phyloP scores from a whole-genome alignment of 2,888 invertebrate species.

The Strigamia transsilvanica region DNA sequence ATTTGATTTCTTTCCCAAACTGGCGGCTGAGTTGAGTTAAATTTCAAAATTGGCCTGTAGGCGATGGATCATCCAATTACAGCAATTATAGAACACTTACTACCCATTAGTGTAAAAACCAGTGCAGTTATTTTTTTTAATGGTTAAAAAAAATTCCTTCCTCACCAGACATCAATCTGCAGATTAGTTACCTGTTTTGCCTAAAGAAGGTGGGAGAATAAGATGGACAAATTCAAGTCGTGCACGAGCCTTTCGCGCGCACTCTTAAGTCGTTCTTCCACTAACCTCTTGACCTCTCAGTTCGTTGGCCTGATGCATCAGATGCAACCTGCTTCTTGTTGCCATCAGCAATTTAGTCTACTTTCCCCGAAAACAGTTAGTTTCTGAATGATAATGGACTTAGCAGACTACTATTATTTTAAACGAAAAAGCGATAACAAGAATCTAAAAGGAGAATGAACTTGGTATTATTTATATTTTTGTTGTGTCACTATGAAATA shows the following conservation, averaged over 20 bases:
- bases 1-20: neutral
- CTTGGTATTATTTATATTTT: constrained; percentile 11
- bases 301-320: constrained; percentile 32
- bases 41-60: too few species aligned
- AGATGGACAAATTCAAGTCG: constrained; percentile 15
- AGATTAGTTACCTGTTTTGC: neutral
- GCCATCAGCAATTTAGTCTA: constrained; percentile 37
- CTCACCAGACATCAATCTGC: neutral
- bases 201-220: neutral
- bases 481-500: neutral
- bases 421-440: neutral
- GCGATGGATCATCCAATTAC: too few species aligned
- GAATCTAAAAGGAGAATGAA: constrained; percentile 1
- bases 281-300: constrained; percentile 9
- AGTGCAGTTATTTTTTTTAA: neutral
- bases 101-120: constrained; percentile 17
- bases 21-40: too few species aligned
- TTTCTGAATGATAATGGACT: neutral
- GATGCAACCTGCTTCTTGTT: constrained; percentile 40
- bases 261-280: neutral
- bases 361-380: neutral
- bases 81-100: neutral
- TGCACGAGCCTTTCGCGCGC: constrained; percentile 40
- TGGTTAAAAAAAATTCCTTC: neutral
- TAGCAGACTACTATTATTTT: neutral